These are phyloP conservation scores for Campylomormyrus numenius DNA, from an alignment of 2,113 vertebrate species.

Conservation along the genomic window DNA sequence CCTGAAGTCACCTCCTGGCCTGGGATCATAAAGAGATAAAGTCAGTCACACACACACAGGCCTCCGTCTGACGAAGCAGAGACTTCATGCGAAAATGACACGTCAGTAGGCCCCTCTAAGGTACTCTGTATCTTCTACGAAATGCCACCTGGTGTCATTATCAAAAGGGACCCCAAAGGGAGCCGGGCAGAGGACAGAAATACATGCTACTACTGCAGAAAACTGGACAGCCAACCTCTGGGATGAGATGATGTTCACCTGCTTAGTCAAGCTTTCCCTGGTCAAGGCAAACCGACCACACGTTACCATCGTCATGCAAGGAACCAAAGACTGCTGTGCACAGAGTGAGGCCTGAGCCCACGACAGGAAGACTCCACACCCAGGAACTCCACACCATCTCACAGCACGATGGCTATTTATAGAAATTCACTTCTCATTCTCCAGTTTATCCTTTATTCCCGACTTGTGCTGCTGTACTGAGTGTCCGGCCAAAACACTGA, in stretches of 20 bases:
- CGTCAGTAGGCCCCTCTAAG: slow-evolving; percentile 4
- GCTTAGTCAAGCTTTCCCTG: background rate
- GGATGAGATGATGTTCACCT: background rate
- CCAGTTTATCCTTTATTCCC: background rate
- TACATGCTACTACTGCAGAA: background rate
- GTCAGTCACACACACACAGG: background rate
- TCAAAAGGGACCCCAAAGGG: too few relatives aligned
- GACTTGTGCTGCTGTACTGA: background rate
- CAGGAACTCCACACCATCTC: background rate
- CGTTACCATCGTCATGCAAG: background rate
- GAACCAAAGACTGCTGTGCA: background rate
- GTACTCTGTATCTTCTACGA: background rate
- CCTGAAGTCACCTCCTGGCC: background rate
- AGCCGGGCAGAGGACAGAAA: background rate
- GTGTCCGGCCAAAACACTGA: background rate
- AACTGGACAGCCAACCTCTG: background rate
- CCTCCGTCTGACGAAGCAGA: background rate
- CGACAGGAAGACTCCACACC: background rate
- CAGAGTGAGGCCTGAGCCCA: background rate
- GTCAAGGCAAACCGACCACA: background rate
- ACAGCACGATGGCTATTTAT: background rate
- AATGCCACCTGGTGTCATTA: background rate
- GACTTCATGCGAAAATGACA: background rate
- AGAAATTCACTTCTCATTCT: background rate
- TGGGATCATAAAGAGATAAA: background rate